Percentiles rank a stretch among this genome's conserved stretches.
Conservation (phyloP, 2,888 invertebrate species). For the Lymantria monacha region DNA sequence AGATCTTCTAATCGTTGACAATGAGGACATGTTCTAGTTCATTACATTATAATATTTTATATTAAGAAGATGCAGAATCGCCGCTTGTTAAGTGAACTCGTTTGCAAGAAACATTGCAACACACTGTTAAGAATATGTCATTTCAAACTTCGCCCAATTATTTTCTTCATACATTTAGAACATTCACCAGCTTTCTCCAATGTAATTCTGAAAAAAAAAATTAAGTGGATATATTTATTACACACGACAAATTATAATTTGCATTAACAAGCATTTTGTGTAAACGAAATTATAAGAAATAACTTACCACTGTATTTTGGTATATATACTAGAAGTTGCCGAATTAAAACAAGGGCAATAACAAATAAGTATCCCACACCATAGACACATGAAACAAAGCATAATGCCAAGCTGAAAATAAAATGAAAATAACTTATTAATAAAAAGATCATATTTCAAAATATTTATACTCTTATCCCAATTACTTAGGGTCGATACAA, state of each 20-base stretch:
- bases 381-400: slow-evolving; percentile 81
- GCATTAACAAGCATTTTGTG: neutral
- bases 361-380: slow-evolving; percentile 68
- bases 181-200: slow-evolving; percentile 57
- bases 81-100: neutral
- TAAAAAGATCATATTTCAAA: too few relatives aligned
- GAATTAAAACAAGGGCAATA: slow-evolving; percentile 66
- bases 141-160: neutral
- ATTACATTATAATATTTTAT: too few relatives aligned
- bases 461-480: too few relatives aligned
- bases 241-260: too few relatives aligned
- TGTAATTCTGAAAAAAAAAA: slow-evolving; percentile 52
- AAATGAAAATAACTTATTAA: slow-evolving; percentile 29
- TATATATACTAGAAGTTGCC: slow-evolving; percentile 70
- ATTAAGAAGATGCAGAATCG: neutral
- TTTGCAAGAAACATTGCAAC: neutral
- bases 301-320: slow-evolving; percentile 68
- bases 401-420: slow-evolving; percentile 76
- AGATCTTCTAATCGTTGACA: too few relatives aligned
- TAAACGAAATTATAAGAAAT: neutral
- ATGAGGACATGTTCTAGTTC: too few relatives aligned
- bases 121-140: neutral
- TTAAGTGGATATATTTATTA: neutral
- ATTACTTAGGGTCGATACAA: too few relatives aligned
- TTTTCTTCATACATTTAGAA: slow-evolving; percentile 42